Evolutionary conservation across 2,113 vertebrate species (phyloP), one percentile per base, ranked within the genome.

Genomic region (Ptychochromis oligacanthus): DNA sequence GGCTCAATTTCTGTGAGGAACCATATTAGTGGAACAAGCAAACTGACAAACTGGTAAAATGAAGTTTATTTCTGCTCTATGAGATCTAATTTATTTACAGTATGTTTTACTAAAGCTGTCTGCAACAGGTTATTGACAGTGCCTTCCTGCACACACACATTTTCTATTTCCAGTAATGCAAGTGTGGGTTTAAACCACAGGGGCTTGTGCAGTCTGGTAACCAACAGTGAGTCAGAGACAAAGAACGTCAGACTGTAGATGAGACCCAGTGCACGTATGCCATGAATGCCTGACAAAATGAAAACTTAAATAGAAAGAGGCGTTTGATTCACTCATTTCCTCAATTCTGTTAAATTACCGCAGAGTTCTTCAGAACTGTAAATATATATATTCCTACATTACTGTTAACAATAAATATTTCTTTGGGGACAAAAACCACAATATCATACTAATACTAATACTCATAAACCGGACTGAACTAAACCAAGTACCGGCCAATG

Each of bases 131-230:
- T 67, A 38, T 13, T 0, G n/a, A 14, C 20, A 86, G 38, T 92
- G 89, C 28, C 36, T 4, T 15, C 2, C 77, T 83, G 88, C 88
- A 93, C 49, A 82, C 79, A 94, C 92, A 14, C 89, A 78, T 24
- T 55, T 84, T 83, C 83, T 85, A 54, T 88, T 91, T 89, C 57
- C 67, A 76, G 28, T 76, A n/a, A 49, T 18, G 17, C 24, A 70
- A 70, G 20, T 0, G 76, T 43, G 65, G 60, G 40, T 74, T 81
- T 75, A 61, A 65, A 87, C 88, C 82, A 67, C 80, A 74, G n/a
- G 12, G 8, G 4, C 52, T 46, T 89, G 75, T 78, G 54, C 52
- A 7, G 36, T 58, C 84, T 77, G 83, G 3, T 0, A 75, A 59
- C 60, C 8, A n/a, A 17, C 56, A 17, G 54, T 7, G 81, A 89